These are phyloP conservation scores for Scaptodrosophila lebanonensis DNA, from an alignment of 1,140 invertebrate species.

Conservation along the genomic window DNA sequence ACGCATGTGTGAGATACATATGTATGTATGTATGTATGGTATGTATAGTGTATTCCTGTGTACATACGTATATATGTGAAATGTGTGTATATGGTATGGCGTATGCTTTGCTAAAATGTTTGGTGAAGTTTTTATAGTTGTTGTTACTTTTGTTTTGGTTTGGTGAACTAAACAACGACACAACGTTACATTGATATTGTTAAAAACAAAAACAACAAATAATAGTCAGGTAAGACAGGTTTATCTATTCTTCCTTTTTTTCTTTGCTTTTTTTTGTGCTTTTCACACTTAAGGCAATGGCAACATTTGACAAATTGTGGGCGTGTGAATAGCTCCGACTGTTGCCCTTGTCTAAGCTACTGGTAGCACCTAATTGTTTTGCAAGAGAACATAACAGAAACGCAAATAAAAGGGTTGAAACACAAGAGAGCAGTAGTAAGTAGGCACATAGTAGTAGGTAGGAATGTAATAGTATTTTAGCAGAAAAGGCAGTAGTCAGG, in stretches of 20 bases:
- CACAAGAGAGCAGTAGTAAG: slow-evolving; percentile 26
- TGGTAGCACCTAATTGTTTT: background rate
- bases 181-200: slow-evolving; percentile 65
- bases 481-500: too few species aligned
- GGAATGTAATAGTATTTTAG: background rate
- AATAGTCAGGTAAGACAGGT: too few species aligned
- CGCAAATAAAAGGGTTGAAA: slow-evolving; percentile 32
- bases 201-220: slow-evolving; percentile 13
- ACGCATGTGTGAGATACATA: too few species aligned
- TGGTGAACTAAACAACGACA: slow-evolving; percentile 68
- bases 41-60: too few species aligned
- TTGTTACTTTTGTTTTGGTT: slow-evolving; percentile 32
- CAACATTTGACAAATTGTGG: slow-evolving; percentile 17
- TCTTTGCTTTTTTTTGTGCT: slow-evolving; percentile 9
- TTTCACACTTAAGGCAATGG: slow-evolving; percentile 9
- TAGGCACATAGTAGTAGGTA: slow-evolving; percentile 9
- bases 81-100: too few species aligned
- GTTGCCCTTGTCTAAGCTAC: slow-evolving; percentile 9
- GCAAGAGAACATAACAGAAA: slow-evolving; percentile 16
- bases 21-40: too few species aligned
- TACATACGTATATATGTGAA: too few species aligned
- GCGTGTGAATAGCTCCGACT: background rate
- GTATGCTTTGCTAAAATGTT: slow-evolving; percentile 7
- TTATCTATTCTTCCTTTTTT: slow-evolving; percentile 20
- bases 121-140: slow-evolving; percentile 7